phyloP scores from a whole-genome alignment of 2,797 vertebrate genomes.

The Parotocinclus haroldoi region DNA sequence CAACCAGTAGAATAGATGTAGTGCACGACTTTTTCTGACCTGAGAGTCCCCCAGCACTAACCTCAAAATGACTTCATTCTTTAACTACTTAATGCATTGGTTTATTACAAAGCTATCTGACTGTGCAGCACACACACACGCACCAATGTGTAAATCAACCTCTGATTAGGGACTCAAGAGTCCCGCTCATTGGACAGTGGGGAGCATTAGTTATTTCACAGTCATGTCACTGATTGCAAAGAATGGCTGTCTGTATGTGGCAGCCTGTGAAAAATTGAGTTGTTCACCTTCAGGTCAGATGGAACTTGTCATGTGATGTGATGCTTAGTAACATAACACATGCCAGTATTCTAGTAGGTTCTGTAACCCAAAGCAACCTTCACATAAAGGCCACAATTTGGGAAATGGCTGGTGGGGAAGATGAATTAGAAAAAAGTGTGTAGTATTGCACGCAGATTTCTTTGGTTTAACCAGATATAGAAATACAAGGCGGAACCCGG shows the following conservation, averaged over 20 bases:
- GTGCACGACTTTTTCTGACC: background rate
- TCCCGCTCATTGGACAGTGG: slow-evolving; percentile 31
- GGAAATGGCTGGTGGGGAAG: background rate
- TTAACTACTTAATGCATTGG: slow-evolving; percentile 1
- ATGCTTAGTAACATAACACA: slow-evolving; percentile 41
- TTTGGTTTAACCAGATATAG: slow-evolving; percentile 13
- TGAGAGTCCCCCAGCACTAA: background rate
- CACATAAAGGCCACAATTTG: slow-evolving; percentile 36
- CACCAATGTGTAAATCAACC: slow-evolving; percentile 26
- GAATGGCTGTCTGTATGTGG: slow-evolving; percentile 17
- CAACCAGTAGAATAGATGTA: background rate
- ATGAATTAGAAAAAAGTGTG: background rate
- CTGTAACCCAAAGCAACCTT: slow-evolving; percentile 30
- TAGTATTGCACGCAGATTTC: background rate
- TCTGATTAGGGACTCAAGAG: slow-evolving; percentile 43
- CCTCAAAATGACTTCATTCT: background rate
- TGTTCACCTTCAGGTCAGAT: slow-evolving; percentile 42
- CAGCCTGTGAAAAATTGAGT: slow-evolving; percentile 36
- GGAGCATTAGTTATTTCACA: slow-evolving; percentile 41
- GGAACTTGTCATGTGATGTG: slow-evolving; percentile 47
- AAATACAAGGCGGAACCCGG: no score
- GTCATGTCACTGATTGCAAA: slow-evolving; percentile 28
- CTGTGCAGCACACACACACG: slow-evolving; percentile 8
- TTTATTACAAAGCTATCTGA: slow-evolving; percentile 6
- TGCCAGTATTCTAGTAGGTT: slow-evolving; percentile 37